These are phyloP conservation scores for Anniella stebbinsi DNA, from an alignment of 2,797 vertebrate genomes.

Conservation along the genomic window DNA sequence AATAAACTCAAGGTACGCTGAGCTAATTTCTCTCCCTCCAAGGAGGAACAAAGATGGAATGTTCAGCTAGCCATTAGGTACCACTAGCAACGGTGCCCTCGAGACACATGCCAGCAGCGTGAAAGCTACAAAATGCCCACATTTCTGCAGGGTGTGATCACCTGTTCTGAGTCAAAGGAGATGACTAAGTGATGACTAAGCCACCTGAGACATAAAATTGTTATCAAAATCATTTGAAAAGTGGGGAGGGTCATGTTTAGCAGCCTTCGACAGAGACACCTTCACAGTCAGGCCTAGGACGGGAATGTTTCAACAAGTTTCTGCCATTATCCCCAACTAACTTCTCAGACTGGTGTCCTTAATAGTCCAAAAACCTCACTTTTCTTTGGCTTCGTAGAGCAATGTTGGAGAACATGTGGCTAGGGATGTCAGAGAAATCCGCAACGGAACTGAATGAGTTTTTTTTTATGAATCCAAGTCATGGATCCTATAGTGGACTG, in stretches of 20 bases:
- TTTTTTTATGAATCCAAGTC: too few relatives aligned
- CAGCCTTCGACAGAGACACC: neutral
- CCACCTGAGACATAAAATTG: neutral
- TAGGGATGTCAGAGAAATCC: too few relatives aligned
- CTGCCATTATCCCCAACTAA: neutral
- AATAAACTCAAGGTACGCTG: slow-evolving; percentile 6
- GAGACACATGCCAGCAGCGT: accelerated
- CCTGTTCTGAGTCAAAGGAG: neutral
- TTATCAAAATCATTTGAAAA: neutral
- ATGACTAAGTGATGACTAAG: neutral
- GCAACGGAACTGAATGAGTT: too few relatives aligned
- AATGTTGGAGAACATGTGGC: too few relatives aligned
- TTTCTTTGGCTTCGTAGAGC: neutral
- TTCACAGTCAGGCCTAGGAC: neutral
- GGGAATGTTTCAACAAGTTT: neutral
- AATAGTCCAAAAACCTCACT: neutral
- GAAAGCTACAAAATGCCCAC: neutral
- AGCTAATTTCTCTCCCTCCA: neutral
- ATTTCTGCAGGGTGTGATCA: neutral
- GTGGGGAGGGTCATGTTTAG: neutral
- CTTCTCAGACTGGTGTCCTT: neutral
- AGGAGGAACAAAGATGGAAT: slow-evolving; percentile 8
- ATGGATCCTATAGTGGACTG: too few relatives aligned
- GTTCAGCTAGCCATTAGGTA: accelerated
- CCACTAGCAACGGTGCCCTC: accelerated